Evolutionary conservation across 2,888 invertebrate species (phyloP).

Genomic region (Ichneumoninae sp.): DNA sequence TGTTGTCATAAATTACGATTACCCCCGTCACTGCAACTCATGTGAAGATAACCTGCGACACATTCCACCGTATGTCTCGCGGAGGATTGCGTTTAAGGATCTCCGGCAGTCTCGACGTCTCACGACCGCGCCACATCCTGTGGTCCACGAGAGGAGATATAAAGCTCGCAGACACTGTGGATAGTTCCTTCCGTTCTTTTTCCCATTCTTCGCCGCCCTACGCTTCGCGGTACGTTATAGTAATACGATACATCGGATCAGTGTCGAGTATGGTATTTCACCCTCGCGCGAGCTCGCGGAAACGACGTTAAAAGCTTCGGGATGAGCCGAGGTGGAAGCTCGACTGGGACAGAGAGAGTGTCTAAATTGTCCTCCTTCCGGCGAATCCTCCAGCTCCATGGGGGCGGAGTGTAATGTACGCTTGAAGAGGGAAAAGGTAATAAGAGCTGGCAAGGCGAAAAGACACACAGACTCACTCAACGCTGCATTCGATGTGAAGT

Average conservation of each 20-base stretch:
- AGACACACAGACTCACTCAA: neutral
- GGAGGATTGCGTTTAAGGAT: too few relatives aligned
- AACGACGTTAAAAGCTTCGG: conserved; percentile 59
- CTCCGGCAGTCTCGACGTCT: neutral
- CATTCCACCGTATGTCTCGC: too few relatives aligned
- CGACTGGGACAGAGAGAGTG: conserved; percentile 5
- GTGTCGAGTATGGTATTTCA: conserved; percentile 51
- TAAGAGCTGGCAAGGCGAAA: neutral
- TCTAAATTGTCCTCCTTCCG: conserved; percentile 24
- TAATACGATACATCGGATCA: conserved; percentile 29
- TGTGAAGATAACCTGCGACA: too few relatives aligned
- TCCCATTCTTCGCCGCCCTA: conserved; percentile 11
- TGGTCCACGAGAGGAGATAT: neutral
- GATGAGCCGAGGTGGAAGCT: neutral
- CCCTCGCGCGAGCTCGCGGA: conserved; percentile 45
- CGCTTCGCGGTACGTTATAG: neutral
- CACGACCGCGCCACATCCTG: neutral
- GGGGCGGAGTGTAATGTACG: conserved; percentile 15
- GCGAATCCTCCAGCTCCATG: neutral
- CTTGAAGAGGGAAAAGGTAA: conserved; percentile 1
- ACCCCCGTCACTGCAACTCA: too few relatives aligned
- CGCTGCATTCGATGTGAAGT: neutral
- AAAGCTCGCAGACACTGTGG: conserved; percentile 14
- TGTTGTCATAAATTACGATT: too few relatives aligned
- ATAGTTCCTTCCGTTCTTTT: neutral